Base-by-base conservation (phyloP, 1,140 invertebrate genomes). In the Aphelenchoides besseyi region DNA sequence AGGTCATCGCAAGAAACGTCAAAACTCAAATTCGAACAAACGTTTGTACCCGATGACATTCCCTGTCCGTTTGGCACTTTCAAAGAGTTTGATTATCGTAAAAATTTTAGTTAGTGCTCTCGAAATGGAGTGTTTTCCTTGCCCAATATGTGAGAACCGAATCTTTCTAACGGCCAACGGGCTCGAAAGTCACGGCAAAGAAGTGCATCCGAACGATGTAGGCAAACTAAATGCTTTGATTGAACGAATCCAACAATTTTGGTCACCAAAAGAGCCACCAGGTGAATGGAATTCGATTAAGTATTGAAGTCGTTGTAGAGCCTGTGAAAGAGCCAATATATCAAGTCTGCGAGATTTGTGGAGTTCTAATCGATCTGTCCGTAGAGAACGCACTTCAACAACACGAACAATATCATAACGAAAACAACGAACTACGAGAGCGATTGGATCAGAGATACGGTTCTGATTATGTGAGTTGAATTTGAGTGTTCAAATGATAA, bases 71-170 rank as follows among this genome's bases (percentile, higher is more conserved):
- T 52, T 52, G 48, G 48, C 48, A 23, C 48, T 16, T 16, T 1
- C 23, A n/a, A 16, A 23, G 23, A 52, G 16, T 52, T 52, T 52
- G 1, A 52, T 1, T 52, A 52, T 23, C n/a, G 48, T 52, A 52
- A 52, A 52, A 52, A n/a, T 61, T 61, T 30, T 29, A 61, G 59
- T n/a, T 18, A 18, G 30, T 18, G n/a, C 59, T n/a, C n/a, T 30
- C 2, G 26, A 61, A 61, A 29, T 36, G 59, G 59, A 61, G 30
- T 61, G 59, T 2, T 61, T 18, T 29, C 59, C 59, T 30, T 61
- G 59, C 59, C 26, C 59, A 16, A n/a, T 61, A 2, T 61, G 59
- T 2, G 18, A 28, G n/a, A 28, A 28, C n/a, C 59, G 41, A 23
- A 48, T 61, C 2, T 61, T 18, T 29, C 59, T 61, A 16, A 61